phyloP scores from a whole-genome alignment of 2,113 vertebrate species.

The Laticauda colubrina region DNA sequence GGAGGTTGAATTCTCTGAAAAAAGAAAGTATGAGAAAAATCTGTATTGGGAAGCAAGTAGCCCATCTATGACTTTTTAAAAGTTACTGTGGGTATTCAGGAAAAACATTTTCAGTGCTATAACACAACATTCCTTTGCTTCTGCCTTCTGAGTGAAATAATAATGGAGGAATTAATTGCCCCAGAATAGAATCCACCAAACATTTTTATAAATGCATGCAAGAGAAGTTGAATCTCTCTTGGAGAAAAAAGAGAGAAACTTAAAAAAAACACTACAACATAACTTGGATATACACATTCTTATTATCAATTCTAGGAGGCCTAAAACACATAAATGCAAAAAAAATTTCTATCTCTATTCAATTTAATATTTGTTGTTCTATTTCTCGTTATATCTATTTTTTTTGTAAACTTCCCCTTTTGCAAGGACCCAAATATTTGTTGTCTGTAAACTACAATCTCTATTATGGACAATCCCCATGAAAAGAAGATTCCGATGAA shows the following conservation, averaged over 20 bases:
- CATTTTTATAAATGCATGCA: neutral
- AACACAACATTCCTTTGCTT: neutral
- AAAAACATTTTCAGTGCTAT: too few species aligned
- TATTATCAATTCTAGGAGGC: neutral
- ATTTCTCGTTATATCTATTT: neutral
- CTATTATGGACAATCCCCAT: neutral
- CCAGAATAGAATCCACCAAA: neutral
- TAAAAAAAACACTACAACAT: neutral
- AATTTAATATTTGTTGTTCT: neutral
- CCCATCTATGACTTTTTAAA: neutral
- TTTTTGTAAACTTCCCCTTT: neutral
- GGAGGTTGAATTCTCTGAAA: neutral
- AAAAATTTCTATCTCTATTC: neutral
- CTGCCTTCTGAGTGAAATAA: neutral
- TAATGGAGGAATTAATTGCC: neutral
- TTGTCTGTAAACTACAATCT: neutral
- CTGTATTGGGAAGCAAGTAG: too few species aligned
- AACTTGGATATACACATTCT: neutral
- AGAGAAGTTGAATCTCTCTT: neutral
- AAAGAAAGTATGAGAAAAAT: neutral
- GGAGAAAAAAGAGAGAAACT: neutral
- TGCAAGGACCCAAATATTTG: neutral
- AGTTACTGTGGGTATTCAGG: neutral
- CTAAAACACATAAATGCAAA: neutral
- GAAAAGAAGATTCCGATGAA: neutral